Evolutionary conservation across 35 echinoderm and acorn worm genomes (phyloP), one percentile per base, ranked within the genome.

Genomic region (Anneissia japonica): DNA sequence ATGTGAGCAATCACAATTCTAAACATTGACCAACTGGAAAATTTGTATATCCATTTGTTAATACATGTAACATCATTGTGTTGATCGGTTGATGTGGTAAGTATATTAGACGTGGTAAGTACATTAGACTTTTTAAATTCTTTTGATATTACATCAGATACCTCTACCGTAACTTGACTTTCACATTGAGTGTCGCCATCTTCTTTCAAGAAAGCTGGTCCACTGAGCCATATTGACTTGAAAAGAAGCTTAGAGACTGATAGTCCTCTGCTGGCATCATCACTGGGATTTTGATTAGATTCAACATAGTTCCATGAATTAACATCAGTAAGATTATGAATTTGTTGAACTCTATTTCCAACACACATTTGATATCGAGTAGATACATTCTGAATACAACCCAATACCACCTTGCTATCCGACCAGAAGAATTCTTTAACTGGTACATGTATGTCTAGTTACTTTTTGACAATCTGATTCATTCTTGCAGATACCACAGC

Each of bases 321-420:
- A 38, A 39, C 35, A 38, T 30, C 23, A 38, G 79, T 38, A 4
- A 30, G 35, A 10, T 39, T 6, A 39, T 81, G 79, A 40, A 81
- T 81, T 39, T 81, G 35, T 39, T 81, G 35, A 6, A 81, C 34
- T 81, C 79, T 3, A 30, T 81, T 81, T 10, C n/a, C 79, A 7
- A 81, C 37, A 30, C 16, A 81, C n/a, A 81, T 39, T 37, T 81
- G 79, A 39, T 38, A 81, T 17, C 79, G 79, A 23, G 35, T 81
- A 14, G 79, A 14, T 37, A 30, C 37, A 40, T 38, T 81, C 35
- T 39, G 35, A 26, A 81, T 81, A 26, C 40, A 81, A 2, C 79
- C 79, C 2, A 81, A 37, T 40, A 81, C 79, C 21, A 81, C 38
- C 40, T 81, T 40, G 31, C 36, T 77, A 77, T 77, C 75, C 5